Evolutionary conservation across 2,113 vertebrate species (phyloP), one percentile per base, ranked within the genome.

Genomic region (Neotoma lepida): DNA sequence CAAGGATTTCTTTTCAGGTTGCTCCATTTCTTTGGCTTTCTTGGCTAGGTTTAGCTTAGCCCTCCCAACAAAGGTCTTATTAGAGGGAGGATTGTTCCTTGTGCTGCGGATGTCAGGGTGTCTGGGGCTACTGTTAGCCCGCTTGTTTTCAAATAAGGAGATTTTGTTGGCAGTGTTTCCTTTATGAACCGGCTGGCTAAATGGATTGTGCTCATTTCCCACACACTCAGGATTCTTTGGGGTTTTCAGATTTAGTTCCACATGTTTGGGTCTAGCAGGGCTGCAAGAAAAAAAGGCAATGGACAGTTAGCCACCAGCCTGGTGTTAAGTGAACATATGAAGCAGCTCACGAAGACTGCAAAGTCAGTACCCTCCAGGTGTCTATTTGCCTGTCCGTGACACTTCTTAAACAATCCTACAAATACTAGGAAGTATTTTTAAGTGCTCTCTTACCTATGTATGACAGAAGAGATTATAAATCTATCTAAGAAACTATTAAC

Each of bases 111-210:
- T 26, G 41, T 99, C 98, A n/a, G 96, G 0, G 95, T 98, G 97
- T 87, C 93, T 98, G 68, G 98, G 98, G 94, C 94, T 98, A 66
- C 96, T 98, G 95, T 94, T 98, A 51, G 95, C 97, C 0, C 98
- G 98, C 93, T 98, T 99, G 96, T 98, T 98, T 98, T 99, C 98
- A 98, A 99, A 99, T 94, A 99, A 97, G 76, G 98, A 98, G 97
- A 99, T 98, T 98, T 98, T 99, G 96, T 97, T 98, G 95, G 98
- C 98, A 68, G 98, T 99, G 95, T 98, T 99, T 94, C 98, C 98
- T 97, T 98, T 98, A 90, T 98, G 98, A 94, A 98, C 98, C 56
- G 98, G 89, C 96, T 98, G 98, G 97, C 97, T 98, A 74, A 98
- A 91, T 18, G 97, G 46, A 90, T 97, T 98, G 46, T 98, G 98